phyloP scores from a whole-genome alignment of 64 coral and sea anemone species.

The Porites lutea region DNA sequence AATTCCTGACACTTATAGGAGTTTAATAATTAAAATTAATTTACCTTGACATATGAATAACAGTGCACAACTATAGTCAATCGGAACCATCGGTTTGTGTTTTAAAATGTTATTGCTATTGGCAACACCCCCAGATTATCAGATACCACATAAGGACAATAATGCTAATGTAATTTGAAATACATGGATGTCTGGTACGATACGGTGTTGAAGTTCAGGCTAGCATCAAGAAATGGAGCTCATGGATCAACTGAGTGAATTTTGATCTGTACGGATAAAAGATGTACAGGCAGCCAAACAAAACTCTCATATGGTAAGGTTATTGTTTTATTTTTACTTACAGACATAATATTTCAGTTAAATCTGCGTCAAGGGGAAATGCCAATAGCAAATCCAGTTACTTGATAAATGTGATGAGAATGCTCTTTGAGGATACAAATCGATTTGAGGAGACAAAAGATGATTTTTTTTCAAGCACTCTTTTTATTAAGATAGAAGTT shows the following conservation, averaged over 20 bases:
- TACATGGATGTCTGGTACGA: background rate
- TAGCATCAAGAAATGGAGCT: background rate
- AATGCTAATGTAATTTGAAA: background rate
- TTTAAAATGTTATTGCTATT: conserved; percentile 40
- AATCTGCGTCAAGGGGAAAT: background rate
- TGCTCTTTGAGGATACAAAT: background rate
- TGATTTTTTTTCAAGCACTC: no score
- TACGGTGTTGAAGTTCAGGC: background rate
- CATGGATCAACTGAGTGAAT: background rate
- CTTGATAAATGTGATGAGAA: background rate
- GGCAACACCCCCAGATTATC: conserved; percentile 25
- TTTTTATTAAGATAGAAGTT: background rate
- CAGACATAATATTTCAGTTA: background rate
- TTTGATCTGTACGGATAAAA: conserved; percentile 15
- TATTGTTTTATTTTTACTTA: background rate
- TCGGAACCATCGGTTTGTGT: conserved; percentile 1
- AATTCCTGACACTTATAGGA: conserved; percentile 41
- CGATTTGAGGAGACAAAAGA: no score
- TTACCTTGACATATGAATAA: conserved; percentile 4
- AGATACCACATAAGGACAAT: conserved; percentile 18
- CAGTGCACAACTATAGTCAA: conserved; percentile 8
- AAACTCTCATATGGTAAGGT: background rate
- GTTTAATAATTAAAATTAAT: conserved; percentile 56
- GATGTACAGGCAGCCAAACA: background rate
- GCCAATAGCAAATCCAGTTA: background rate